Base-by-base conservation (phyloP, 2,888 invertebrate species). In the Lasioglossum marginatum region DNA sequence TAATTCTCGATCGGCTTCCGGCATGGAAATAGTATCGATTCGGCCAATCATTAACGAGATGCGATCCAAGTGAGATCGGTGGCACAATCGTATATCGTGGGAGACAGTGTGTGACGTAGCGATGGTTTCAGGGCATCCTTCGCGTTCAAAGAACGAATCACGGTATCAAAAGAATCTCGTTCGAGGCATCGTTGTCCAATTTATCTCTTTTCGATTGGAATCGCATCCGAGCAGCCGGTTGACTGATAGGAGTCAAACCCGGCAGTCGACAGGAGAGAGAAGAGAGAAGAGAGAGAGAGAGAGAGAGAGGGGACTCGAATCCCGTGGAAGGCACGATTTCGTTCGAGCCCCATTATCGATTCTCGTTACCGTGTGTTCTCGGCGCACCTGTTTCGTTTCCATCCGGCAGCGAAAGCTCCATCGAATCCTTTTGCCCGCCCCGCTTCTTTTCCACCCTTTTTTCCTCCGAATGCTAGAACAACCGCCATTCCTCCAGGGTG, bases 281-380 rank as follows among this genome's bases (percentile, higher is more conserved):
- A n/a, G n/a, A n/a, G n/a, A n/a, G n/a, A n/a, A n/a, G n/a, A n/a
- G n/a, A 66, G 66, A 63, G 63, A 45, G 37, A 6, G 31, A 19
- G 5, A 2, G n/a, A 8, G 66, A 2, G 63, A 19, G 31, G 27
- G 27, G 12, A 12, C 60, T 31, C 31, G 52, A 19, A 78, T 57
- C 71, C 5, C 52, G 68, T 16, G 40, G 63, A 66, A 79, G 71
- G 70, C 76, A 48, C 84, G 79, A 76, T 81, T 82, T 77, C 79
- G 83, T 74, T 84, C 78, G 79, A 52, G 52, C 60, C 60, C 83
- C 83, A 82, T 90, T 90, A 87, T 90, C 81, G 85, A 90, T 89
- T 89, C 87, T 80, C 85, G 79, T 87, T 90, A 82, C 72, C 73
- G 71, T 57, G 78, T 23, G 37, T 63, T 27, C 63, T 66, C 76